phyloP scores from a whole-genome alignment of 2,113 vertebrate genomes.

The Haemorhous mexicanus region DNA sequence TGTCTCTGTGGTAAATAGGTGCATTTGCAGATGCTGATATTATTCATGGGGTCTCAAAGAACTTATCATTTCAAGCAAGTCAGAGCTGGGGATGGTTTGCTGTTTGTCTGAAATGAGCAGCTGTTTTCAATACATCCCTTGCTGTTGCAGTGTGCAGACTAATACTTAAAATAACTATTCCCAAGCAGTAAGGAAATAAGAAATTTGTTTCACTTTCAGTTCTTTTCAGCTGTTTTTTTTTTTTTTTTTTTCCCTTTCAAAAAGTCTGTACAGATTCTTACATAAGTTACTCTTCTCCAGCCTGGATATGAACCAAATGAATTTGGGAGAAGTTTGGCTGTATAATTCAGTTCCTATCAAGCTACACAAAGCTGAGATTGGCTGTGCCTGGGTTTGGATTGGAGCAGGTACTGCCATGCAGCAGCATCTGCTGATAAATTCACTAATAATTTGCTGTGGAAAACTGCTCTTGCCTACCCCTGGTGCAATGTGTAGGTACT shows the following conservation, averaged over 20 bases:
- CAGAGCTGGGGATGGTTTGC: not conserved
- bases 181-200: not conserved
- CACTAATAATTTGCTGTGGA: too few relatives aligned
- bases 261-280: not conserved
- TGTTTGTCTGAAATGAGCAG: not conserved
- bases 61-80: not conserved
- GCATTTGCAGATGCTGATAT: not conserved
- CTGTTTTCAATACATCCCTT: not conserved
- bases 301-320: not conserved
- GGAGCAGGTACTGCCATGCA: not conserved
- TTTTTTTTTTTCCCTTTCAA: fast-evolving
- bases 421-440: not conserved
- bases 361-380: not conserved
- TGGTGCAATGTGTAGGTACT: fast-evolving
- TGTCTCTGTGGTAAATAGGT: not conserved
- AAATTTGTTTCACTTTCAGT: not conserved
- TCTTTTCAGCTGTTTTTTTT: not conserved
- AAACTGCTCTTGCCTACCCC: not conserved
- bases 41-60: not conserved
- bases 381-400: not conserved
- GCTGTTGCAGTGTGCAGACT: not conserved
- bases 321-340: not conserved
- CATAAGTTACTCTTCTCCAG: not conserved
- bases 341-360: not conserved
- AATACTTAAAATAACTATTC: not conserved